Conservation (phyloP, 2,797 vertebrate genomes). For the Hemitrygon akajei region DNA sequence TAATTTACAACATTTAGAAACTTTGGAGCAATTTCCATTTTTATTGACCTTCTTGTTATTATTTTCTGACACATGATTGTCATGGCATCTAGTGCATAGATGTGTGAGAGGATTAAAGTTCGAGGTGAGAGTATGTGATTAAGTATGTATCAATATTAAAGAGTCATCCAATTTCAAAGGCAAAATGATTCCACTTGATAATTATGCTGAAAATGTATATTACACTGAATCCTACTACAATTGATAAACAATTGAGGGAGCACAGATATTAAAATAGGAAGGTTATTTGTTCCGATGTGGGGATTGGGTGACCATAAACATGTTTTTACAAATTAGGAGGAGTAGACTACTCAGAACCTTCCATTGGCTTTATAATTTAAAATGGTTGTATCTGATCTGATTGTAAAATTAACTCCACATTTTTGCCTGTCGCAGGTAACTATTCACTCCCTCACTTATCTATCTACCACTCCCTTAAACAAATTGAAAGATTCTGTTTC, state of each 20-base stretch:
- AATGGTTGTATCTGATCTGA: no score
- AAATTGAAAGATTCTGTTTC: no score
- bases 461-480: no score
- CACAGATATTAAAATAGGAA: neutral
- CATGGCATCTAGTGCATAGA: neutral
- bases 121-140: neutral
- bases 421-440: no score
- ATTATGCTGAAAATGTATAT: neutral
- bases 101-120: neutral
- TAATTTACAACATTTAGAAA: conserved; percentile 26
- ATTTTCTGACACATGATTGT: neutral
- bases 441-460: no score
- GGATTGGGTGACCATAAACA: neutral
- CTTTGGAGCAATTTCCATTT: neutral
- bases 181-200: neutral
- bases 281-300: neutral
- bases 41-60: neutral
- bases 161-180: neutral
- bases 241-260: neutral
- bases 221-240: neutral
- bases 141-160: neutral
- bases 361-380: no score
- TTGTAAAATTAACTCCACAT: no score
- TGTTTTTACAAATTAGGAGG: no score
- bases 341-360: no score